A percentile compares a stretch with the other conserved stretches of the same genome.
Evolutionary conservation across 2,113 vertebrate genomes (phyloP).

Genomic region (Phalacrocorax pelagicus): DNA sequence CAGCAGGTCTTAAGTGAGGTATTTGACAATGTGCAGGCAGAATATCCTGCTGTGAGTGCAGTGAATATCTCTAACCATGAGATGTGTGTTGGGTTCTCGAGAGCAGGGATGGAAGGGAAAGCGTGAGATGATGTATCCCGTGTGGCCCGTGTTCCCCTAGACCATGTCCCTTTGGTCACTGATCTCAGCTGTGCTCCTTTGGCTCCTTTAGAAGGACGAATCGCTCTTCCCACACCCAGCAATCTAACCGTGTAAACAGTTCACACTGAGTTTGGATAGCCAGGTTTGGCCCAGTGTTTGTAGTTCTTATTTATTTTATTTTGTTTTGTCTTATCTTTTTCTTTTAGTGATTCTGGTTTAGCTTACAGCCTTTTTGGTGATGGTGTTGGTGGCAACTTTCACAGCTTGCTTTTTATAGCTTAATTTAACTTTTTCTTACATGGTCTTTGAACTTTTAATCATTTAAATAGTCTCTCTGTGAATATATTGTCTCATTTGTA

Average conservation of each 20-base stretch:
- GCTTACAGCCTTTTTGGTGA: background rate
- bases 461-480: background rate
- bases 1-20: background rate
- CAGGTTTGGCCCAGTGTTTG: background rate
- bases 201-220: background rate
- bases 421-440: background rate
- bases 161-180: background rate
- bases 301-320: background rate
- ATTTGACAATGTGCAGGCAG: background rate
- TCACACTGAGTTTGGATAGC: background rate
- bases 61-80: background rate
- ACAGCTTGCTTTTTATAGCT: background rate
- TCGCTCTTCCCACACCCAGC: background rate
- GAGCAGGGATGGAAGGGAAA: background rate
- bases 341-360: background rate
- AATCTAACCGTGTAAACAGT: background rate
- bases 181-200: background rate
- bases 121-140: background rate
- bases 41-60: background rate
- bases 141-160: background rate
- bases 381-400: background rate
- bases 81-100: background rate
- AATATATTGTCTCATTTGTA: background rate
- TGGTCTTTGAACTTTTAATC: background rate
- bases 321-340: background rate